Base-by-base conservation (phyloP, 2,797 vertebrate genomes). In the Knipowitschia caucasica region DNA sequence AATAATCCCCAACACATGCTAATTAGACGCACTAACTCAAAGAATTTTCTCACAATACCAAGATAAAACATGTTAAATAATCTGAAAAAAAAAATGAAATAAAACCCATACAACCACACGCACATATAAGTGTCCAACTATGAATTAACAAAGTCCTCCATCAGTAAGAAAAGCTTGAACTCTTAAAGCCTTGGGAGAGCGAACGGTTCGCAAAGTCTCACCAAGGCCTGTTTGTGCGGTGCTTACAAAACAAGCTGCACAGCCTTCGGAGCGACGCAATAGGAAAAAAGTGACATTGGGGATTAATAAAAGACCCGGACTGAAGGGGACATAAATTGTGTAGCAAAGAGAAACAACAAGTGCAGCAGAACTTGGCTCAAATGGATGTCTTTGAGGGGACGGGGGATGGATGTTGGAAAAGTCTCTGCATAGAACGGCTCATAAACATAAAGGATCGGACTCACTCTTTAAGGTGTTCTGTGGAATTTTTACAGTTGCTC, bases 211-310 rank as follows among this genome's bases (percentile, higher is more conserved):
- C 38, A 20, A 52, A 67, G 33, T 47, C 39, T 47, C n/a, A 69
- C 34, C 66, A 69, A 65, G 56, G 61, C 50, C 56, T 42, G n/a
- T 53, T 21, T 56, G 24, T 18, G 27, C 11, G 5, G 17, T 50
- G 38, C 40, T 11, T 53, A 49, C 23, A 50, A 62, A 78, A 77
- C 45, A 67, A 52, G 64, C 35, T 44, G 14, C 6, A 14, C 25
- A 53, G 44, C 15, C 5, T 14, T 5, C 11, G 12, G 31, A 58
- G 51, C 2, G 67, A 64, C 59, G 51, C 56, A 58, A 56, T 57
- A 25, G 68, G 60, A 56, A 73, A 73, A 73, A 53, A 70, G 58
- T 73, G 74, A 71, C 75, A 71, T 25, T 53, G 30, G 60, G 17
- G 70, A 69, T 67, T 50, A 59, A 74, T 55, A 58, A 59, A 39